phyloP scores from a whole-genome alignment of 2,797 vertebrate genomes.

The Pangasius macronema region DNA sequence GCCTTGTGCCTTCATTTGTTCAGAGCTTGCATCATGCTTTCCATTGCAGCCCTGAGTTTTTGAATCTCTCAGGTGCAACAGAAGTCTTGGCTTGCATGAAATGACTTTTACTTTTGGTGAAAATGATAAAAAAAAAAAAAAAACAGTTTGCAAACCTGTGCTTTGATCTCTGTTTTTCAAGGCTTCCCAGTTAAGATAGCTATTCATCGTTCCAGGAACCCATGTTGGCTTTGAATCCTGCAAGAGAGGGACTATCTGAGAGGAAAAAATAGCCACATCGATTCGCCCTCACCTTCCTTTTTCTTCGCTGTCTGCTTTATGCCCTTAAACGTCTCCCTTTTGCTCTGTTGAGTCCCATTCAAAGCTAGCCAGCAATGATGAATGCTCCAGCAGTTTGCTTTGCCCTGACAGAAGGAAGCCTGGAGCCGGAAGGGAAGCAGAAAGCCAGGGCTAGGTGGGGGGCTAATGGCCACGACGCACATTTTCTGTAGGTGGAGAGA shows the following conservation, averaged over 20 bases:
- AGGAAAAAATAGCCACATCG: conserved; percentile 68
- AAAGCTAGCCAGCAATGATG: conserved; percentile 73
- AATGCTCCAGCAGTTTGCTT: conserved; percentile 77
- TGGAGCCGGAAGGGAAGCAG: conserved; percentile 32
- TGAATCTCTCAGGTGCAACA: conserved; percentile 61
- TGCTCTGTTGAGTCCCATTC: conserved; percentile 77
- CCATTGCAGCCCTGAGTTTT: conserved; percentile 39
- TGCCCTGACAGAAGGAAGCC: conserved; percentile 54
- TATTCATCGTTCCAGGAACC: conserved; percentile 37
- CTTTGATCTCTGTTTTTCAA: conserved; percentile 69
- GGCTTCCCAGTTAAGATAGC: conserved; percentile 62
- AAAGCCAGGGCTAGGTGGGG: conserved; percentile 70
- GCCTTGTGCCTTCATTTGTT: conserved; percentile 61
- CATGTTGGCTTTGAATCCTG: conserved; percentile 52
- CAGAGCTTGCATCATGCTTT: conserved; percentile 66
- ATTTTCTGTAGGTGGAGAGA: conserved; percentile 56
- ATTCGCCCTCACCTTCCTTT: conserved; percentile 69
- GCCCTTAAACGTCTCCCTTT: conserved; percentile 76
- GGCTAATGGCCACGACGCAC: conserved; percentile 75
- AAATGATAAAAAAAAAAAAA: background rate
- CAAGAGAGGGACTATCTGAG: conserved; percentile 66
- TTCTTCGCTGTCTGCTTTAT: conserved; percentile 68
- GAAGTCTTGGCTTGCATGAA: conserved; percentile 35
- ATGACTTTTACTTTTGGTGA: background rate
- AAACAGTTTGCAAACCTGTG: conserved; percentile 27